Base-by-base conservation (phyloP, 2,888 invertebrate species). In the Petrolisthes cinctipes region DNA sequence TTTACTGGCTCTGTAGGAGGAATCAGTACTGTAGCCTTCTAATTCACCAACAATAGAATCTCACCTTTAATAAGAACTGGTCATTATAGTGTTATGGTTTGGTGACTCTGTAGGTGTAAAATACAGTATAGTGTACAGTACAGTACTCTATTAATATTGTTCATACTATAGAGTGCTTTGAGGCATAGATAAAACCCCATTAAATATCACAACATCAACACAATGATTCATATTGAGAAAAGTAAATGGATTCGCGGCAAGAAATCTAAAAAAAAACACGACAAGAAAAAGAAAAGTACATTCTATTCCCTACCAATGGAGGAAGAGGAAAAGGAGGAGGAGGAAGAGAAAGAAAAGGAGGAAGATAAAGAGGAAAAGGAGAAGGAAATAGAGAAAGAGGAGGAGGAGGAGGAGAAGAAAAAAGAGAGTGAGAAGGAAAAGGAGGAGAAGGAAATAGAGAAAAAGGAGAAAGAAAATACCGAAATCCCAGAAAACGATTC, bases 281-380 rank as follows among this genome's bases (percentile, higher is more conserved):
- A 4, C 9, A 86, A 86, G 57, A 82, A 71, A 23, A 82, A 66
- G 57, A 37, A 37, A 37, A 86, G 86, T 56, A 83, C 83, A 5
- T 86, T 86, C 68, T 86, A 82, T 79, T 83, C 78, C 37, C n/a
- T 85, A 17, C 79, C 85, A 5, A 14, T 11, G 11, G 54, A 68
- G 57, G 17, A 68, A 51, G 17, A 17, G n/a, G 53, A 75, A 51
- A 1, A 61, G 20, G 80, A 81, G 20, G 7, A 14, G 17, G 82
- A 82, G 51, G 20, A 14, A 51, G 66, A n/a, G 6, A 6, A 14
- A 1, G 71, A 11, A 71, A 14, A 14, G n/a, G 71, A n/a, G 20
- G 14, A n/a, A 14, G 14, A 1, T 6, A 71, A 71, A 71, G 11
- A 6, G 6, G 17, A 1, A 61, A 17, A 17, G 61, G 61, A 61